Base-by-base conservation (phyloP, 2,888 invertebrate species). In the Linnaemya vulpina region DNA sequence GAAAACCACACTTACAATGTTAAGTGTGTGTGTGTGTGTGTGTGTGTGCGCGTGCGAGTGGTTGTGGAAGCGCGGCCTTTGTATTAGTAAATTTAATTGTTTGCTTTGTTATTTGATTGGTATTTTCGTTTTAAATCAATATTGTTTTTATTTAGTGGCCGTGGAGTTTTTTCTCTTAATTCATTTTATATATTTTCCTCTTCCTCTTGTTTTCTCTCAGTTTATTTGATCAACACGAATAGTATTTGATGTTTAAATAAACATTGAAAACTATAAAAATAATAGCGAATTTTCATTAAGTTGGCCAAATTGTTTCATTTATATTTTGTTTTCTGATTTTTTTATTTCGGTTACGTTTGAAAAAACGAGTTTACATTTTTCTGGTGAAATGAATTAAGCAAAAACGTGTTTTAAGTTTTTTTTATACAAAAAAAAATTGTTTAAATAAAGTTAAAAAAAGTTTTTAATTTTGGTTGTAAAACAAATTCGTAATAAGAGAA, bases 71-170 rank as follows among this genome's bases (percentile, higher is more conserved):
- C 30, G 30, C 30, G 74, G 53, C 35, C 75, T 84, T 65, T 20
- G 65, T 76, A 68, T 84, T 80, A 60, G 60, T 71, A 51, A 84
- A 84, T 85, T 82, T 82, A 85, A 82, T 85, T 85, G 78, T 82
- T 85, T 85, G 78, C 74, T 82, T 85, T 85, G 81, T 82, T 63
- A 67, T 82, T 82, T 82, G 85, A 85, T 85, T 85, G 85, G 82
- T 85, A 82, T 85, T 85, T n/a, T 82, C 85, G 82, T 74, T 85
- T 85, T 71, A 75, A 85, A 85, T 82, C 81, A 85, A 85, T 82
- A 85, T 85, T 82, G 74, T 71, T 82, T 85, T 77, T 82, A 85
- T 85, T 85, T 82, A 82, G 85, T 82, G 82, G 62, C 68, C 53
- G 30, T 43, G 40, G 53, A 15, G 75, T 74, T 43, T 43, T 63